Conservation (phyloP, 2,797 vertebrate genomes). For the Eidolon dupreanum region DNA sequence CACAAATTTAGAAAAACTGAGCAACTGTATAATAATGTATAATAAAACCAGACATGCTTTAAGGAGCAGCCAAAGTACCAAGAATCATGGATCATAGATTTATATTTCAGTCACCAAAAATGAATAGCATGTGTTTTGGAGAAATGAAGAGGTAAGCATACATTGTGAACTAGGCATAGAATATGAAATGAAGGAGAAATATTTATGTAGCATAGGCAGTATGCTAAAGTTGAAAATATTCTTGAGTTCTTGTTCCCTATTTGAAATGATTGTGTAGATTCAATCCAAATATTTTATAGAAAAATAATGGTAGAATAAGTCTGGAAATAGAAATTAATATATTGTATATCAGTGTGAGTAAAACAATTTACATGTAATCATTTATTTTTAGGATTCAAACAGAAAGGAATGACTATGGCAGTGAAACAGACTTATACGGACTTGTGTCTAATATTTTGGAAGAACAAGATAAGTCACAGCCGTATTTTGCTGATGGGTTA, state of each 20-base stretch:
- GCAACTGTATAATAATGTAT: neutral
- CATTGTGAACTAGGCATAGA: constrained; percentile 17
- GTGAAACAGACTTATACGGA: constrained; percentile 93
- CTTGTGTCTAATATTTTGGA: constrained; percentile 96
- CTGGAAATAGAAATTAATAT: constrained; percentile 61
- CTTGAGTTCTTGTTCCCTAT: constrained; percentile 22
- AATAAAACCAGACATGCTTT: constrained; percentile 36
- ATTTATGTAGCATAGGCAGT: constrained; percentile 17
- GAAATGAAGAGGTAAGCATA: constrained; percentile 49
- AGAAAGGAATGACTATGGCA: constrained; percentile 90
- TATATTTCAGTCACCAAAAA: constrained; percentile 55
- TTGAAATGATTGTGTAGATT: constrained; percentile 63
- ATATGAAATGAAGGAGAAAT: constrained; percentile 54
- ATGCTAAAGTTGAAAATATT: constrained; percentile 49
- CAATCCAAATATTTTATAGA: constrained; percentile 31
- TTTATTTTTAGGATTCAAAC: constrained; percentile 87
- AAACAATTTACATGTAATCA: constrained; percentile 55
- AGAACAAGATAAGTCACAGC: constrained; percentile 90
- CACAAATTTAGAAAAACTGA: constrained; percentile 47
- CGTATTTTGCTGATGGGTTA: constrained; percentile 91
- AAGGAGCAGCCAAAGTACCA: neutral
- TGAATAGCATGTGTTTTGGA: constrained; percentile 27
- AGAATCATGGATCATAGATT: constrained; percentile 43
- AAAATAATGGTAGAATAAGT: constrained; percentile 54
- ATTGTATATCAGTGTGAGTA: constrained; percentile 40